Percentiles rank a stretch among this genome's conserved stretches.
Conservation (phyloP, 2,113 vertebrate species). For the Istiophorus platypterus region DNA sequence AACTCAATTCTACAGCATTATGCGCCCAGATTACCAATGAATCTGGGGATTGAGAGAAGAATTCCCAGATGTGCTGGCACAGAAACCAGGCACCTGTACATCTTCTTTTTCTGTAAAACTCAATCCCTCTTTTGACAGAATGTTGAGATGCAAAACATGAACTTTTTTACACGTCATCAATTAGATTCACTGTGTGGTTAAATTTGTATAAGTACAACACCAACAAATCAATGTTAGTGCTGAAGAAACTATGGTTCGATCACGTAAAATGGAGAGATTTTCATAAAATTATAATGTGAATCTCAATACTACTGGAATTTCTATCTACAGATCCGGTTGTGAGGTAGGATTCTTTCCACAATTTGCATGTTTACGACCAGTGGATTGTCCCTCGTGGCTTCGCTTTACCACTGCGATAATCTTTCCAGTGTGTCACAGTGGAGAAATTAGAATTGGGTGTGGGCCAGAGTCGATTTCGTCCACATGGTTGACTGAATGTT, state of each 20-base stretch:
- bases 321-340: background rate
- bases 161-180: background rate
- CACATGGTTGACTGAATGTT: constrained; percentile 42
- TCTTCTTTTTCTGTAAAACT: constrained; percentile 16
- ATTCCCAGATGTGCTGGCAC: constrained; percentile 58
- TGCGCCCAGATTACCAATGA: constrained; percentile 50
- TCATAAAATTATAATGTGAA: constrained; percentile 3
- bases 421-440: constrained; percentile 67
- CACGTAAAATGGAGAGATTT: background rate
- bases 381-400: constrained; percentile 61
- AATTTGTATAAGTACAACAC: background rate
- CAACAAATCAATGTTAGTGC: background rate
- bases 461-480: constrained; percentile 52
- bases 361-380: constrained; percentile 64
- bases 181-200: background rate
- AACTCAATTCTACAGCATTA: constrained; percentile 40
- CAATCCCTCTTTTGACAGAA: constrained; percentile 1
- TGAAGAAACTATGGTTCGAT: constrained; percentile 20
- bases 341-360: constrained; percentile 49
- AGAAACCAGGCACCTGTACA: constrained; percentile 32
- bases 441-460: constrained; percentile 63
- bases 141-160: background rate
- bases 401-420: constrained; percentile 67
- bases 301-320: background rate
- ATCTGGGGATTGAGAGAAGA: constrained; percentile 41